A percentile compares a stretch with the other conserved stretches of the same genome.
These are phyloP conservation scores for Leptoclinus maculatus DNA, from an alignment of 2,797 vertebrate genomes.

Conservation along the genomic window DNA sequence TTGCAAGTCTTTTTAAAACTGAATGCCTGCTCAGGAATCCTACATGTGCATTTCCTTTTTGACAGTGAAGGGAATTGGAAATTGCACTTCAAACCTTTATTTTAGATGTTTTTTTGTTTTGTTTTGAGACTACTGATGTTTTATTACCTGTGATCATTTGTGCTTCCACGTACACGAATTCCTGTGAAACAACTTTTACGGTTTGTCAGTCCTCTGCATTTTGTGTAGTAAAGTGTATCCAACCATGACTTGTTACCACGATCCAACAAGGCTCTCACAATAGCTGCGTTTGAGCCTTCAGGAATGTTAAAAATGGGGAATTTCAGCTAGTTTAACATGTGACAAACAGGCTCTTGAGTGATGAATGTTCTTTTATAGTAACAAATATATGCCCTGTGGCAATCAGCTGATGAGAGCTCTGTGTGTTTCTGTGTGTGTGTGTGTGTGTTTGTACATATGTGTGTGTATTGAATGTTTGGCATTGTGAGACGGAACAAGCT, in stretches of 20 bases:
- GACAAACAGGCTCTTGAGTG: constrained; percentile 44
- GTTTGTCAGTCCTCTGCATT: not conserved
- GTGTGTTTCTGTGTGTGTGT: constrained; percentile 35
- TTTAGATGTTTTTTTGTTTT: not conserved
- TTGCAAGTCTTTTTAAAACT: not conserved
- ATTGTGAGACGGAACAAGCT: constrained; percentile 39
- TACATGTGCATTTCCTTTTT: constrained; percentile 5
- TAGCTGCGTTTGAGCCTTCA: constrained; percentile 34
- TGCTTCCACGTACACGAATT: not conserved
- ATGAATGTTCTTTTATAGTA: constrained; percentile 37
- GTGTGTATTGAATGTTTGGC: constrained; percentile 24
- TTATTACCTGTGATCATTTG: constrained; percentile 4
- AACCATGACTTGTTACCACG: not conserved
- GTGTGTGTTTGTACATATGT: constrained; percentile 24
- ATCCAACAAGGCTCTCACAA: constrained; percentile 16
- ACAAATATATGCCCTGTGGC: constrained; percentile 41
- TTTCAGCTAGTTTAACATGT: constrained; percentile 37
- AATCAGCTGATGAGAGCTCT: constrained; percentile 22
- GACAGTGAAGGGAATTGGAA: not conserved
- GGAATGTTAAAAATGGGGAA: constrained; percentile 56
- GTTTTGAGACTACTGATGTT: not conserved
- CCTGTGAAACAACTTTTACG: constrained; percentile 9
- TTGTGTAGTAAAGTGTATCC: constrained; percentile 7
- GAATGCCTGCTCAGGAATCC: constrained; percentile 10
- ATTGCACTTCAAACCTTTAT: constrained; percentile 7